Conservation (phyloP, 2,113 vertebrate species). For the Sylvia atricapilla region DNA sequence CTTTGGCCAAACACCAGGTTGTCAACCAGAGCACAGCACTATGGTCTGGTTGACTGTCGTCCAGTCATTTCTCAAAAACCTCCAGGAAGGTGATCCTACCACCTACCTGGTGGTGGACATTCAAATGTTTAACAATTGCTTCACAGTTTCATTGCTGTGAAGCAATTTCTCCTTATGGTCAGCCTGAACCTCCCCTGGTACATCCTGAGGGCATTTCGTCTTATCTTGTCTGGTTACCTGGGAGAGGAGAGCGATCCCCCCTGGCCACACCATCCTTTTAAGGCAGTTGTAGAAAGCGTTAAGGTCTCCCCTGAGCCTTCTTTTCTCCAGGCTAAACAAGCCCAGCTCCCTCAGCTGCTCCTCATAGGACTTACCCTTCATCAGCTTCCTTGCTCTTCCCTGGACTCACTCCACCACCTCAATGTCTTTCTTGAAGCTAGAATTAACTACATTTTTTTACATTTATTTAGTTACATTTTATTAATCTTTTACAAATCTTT, state of each 20-base stretch:
- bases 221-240: neutral
- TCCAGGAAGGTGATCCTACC: neutral
- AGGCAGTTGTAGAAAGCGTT: neutral
- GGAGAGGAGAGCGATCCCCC: neutral
- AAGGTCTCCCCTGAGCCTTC: neutral
- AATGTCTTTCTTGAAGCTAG: neutral
- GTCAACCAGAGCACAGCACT: neutral
- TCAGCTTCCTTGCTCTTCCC: neutral
- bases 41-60: neutral
- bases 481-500: neutral
- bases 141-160: neutral
- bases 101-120: neutral
- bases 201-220: neutral
- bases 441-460: neutral
- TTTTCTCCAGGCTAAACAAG: neutral
- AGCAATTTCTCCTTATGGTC: neutral
- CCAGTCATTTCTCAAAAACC: neutral
- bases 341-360: neutral
- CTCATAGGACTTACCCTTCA: neutral
- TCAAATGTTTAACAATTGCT: neutral
- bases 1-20: neutral
- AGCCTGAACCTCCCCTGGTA: too few species aligned
- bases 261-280: neutral
- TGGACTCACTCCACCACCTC: neutral
- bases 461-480: neutral